phyloP scores from a whole-genome alignment of 2,888 invertebrate genomes.

The Cephus runcator region DNA sequence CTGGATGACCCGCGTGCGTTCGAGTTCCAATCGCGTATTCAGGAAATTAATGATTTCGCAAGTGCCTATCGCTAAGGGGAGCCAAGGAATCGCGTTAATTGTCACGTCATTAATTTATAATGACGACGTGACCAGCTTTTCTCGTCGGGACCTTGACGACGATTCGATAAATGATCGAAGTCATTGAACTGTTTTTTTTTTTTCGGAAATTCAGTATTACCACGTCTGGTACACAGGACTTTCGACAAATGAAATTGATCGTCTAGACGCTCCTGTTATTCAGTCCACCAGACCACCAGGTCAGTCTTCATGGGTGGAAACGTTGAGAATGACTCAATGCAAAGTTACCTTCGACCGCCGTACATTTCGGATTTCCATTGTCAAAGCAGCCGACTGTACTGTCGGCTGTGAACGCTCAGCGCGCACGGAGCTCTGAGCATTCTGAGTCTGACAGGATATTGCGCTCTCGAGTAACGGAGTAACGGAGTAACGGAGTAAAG shows the following conservation, averaged over 20 bases:
- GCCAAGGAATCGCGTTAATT: no score
- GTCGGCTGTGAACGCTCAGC: not conserved
- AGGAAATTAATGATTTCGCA: no score
- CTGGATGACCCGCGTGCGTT: no score
- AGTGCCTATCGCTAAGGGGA: no score
- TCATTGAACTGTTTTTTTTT: not conserved
- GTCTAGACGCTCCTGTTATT: not conserved
- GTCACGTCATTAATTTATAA: no score
- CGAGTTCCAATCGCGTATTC: no score
- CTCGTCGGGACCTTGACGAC: no score
- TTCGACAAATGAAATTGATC: not conserved
- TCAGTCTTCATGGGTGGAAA: not conserved
- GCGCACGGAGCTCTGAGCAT: not conserved
- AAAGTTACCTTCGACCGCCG: not conserved
- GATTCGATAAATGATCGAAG: no score
- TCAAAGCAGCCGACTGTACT: not conserved
- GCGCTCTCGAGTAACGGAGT: conserved; percentile 12
- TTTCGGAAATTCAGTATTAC: not conserved
- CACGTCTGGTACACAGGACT: not conserved
- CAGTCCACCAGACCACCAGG: not conserved
- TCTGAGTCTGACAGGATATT: conserved; percentile 23
- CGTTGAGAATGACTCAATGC: not conserved
- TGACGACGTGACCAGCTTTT: no score
- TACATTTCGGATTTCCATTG: not conserved
- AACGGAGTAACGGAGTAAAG: conserved; percentile 13